Evolutionary conservation across 2,797 vertebrate species (phyloP).

Genomic region (Psittacula echo): DNA sequence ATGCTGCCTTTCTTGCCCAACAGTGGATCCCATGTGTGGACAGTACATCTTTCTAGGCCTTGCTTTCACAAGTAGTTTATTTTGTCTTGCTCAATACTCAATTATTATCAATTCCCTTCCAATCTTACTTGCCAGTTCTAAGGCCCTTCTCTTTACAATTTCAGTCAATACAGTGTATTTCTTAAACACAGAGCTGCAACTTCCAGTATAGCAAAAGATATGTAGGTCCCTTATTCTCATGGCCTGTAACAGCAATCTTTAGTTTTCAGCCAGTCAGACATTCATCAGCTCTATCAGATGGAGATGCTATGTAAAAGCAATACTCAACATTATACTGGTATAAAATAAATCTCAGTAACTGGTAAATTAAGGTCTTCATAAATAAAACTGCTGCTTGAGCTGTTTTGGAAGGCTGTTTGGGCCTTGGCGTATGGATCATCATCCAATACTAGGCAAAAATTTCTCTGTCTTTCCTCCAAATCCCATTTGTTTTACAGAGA

Average conservation of each 20-base stretch:
- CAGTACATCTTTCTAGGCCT: neutral
- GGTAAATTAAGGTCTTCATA: neutral
- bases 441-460: neutral
- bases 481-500: neutral
- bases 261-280: neutral
- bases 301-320: neutral
- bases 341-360: neutral
- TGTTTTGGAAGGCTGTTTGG: neutral
- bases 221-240: rapidly evolving
- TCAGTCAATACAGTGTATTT: neutral
- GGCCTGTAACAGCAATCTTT: neutral
- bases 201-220: neutral
- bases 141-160: neutral
- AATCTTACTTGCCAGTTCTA: neutral
- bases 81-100: neutral
- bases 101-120: neutral
- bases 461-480: neutral
- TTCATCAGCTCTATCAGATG: neutral
- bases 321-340: neutral
- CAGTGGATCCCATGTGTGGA: neutral
- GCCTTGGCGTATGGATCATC: neutral
- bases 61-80: neutral
- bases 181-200: neutral
- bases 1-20: neutral
- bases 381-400: neutral